These are phyloP conservation scores for Agrochola macilenta DNA, from an alignment of 2,888 invertebrate genomes.

Conservation along the genomic window DNA sequence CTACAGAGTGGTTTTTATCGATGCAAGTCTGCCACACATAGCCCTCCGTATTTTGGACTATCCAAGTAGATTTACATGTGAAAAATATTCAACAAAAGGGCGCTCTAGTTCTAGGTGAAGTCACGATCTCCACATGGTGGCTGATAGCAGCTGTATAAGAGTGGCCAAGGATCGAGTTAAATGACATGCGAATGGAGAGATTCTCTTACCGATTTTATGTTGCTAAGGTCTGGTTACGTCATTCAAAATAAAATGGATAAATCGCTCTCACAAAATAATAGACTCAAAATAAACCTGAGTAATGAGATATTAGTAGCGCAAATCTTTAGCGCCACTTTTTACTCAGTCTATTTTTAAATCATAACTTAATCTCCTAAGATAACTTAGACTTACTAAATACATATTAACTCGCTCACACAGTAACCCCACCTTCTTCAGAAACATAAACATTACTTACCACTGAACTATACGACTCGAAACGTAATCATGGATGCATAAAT, in stretches of 20 bases:
- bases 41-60: background rate
- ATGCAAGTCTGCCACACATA: background rate
- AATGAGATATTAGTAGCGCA: background rate
- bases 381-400: background rate
- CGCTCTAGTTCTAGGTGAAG: background rate
- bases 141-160: background rate
- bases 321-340: background rate
- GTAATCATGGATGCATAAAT: slow-evolving; percentile 10
- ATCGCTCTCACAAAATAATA: background rate
- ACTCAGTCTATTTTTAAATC: background rate
- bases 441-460: slow-evolving; percentile 12
- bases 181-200: no score
- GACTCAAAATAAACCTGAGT: background rate
- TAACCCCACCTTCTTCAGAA: background rate
- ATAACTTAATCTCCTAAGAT: background rate
- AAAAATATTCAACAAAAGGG: background rate
- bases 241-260: background rate
- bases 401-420: slow-evolving; percentile 21
- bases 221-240: background rate
- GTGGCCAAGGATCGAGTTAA: background rate
- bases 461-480: slow-evolving; percentile 26
- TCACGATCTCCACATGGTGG: background rate
- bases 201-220: background rate
- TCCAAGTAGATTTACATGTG: background rate
- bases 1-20: background rate